Base-by-base conservation (phyloP, 1,140 invertebrate genomes). In the Philaenus spumarius region DNA sequence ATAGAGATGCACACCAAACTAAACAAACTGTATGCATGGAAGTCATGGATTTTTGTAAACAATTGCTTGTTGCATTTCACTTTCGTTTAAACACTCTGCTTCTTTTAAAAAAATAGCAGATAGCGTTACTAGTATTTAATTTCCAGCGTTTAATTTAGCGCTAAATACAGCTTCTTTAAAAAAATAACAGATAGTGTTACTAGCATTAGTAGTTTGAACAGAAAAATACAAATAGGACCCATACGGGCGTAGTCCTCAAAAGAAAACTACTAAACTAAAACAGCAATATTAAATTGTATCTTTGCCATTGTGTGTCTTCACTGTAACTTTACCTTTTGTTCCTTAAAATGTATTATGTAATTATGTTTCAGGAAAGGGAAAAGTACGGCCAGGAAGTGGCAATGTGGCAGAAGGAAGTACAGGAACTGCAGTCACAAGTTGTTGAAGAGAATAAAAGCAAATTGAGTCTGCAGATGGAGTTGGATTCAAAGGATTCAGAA, bases 401-500 rank as follows among this genome's bases (percentile, higher is more conserved):
- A 35, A 93, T 93, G 72, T 84, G 83, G 68, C 87, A 90, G 69
- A 86, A 90, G 62, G 91, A 94, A 69, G 69, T 93, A 35, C 88
- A 93, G 71, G 94, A 97, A 68, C 73, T 89, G 47, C 90, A 93
- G 66, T 70, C 75, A 58, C 82, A 83, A 70, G 70, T 82, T 12
- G 73, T 83, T 3, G 85, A 87, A 66, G 86, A 89, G 68, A 82
- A 78, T 62, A 80, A 86, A 69, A 72, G 79, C 0, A 84, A 85
- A 65, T 72, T 89, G 47, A 84, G 86, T 46, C 77, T 97, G 46
- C 88, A 95, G 72, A 97, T 97, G 93, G 95, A 98, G 75, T 76
- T 93, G 22, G 95, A 97, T 72, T 91, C 91, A 62, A 97, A 97
- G 73, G 94, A 97, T 71, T 92, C 87, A 1, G 95, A 97, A 74